These are phyloP conservation scores for Phortica magna DNA, from an alignment of 2,888 invertebrate genomes.

Conservation along the genomic window DNA sequence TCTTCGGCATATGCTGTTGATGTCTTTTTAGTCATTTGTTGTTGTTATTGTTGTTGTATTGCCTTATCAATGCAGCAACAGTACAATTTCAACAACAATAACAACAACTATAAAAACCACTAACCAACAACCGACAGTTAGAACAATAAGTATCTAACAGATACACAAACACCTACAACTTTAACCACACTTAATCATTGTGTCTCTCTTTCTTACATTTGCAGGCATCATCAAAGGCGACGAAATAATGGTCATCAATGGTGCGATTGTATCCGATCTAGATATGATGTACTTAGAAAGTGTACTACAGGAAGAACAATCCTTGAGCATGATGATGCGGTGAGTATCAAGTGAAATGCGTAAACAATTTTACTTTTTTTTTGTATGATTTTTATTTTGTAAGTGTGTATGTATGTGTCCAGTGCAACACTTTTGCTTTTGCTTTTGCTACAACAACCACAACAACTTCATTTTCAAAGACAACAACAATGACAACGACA, in stretches of 20 bases:
- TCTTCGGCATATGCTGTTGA: constrained; percentile 4
- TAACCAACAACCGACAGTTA: constrained; percentile 1
- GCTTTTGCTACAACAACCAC: neutral
- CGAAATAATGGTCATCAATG: constrained; percentile 99
- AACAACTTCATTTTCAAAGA: constrained; percentile 1
- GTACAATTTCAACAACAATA: neutral
- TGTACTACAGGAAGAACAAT: constrained; percentile 95
- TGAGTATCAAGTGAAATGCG: constrained; percentile 67
- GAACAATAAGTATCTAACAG: constrained; percentile 4
- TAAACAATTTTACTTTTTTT: constrained; percentile 19
- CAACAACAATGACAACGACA: neutral
- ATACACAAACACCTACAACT: constrained; percentile 4
- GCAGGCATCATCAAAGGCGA: constrained; percentile 97
- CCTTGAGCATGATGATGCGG: constrained; percentile 98
- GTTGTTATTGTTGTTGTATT: constrained; percentile 4
- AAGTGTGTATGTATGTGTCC: neutral
- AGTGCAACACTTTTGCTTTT: neutral
- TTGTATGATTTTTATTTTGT: no score
- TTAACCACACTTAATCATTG: constrained; percentile 1
- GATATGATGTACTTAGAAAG: constrained; percentile 99
- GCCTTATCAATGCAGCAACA: constrained; percentile 11
- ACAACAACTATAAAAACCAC: neutral
- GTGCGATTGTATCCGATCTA: constrained; percentile 97
- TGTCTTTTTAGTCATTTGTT: neutral
- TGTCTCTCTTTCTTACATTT: constrained; percentile 47